Evolutionary conservation across 2,113 vertebrate genomes (phyloP).

Genomic region (Ramphastos sulfuratus): DNA sequence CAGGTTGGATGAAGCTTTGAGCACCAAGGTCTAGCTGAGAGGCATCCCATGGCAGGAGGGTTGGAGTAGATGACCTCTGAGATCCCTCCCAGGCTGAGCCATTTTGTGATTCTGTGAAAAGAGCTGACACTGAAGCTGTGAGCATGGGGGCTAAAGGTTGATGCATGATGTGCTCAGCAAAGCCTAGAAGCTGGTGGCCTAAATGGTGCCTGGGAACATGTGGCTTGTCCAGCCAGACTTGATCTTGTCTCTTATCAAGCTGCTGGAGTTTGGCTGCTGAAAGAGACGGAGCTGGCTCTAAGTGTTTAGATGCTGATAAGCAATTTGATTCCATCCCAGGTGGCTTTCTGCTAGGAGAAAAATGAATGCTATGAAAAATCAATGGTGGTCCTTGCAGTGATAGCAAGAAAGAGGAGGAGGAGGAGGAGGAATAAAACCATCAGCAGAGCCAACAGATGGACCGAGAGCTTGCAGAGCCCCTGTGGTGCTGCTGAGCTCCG

Average conservation of each 20-base stretch:
- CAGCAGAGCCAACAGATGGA: fast-evolving
- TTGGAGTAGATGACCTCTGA: no score
- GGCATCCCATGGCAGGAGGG: no score
- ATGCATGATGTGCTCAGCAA: background rate
- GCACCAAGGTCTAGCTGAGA: no score
- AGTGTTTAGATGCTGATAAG: background rate
- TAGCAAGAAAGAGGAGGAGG: background rate
- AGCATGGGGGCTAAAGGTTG: background rate
- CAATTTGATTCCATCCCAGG: slow-evolving; percentile 7
- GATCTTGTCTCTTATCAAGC: background rate
- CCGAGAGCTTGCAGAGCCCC: fast-evolving
- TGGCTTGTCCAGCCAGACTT: background rate
- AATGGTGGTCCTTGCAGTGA: background rate
- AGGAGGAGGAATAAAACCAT: background rate
- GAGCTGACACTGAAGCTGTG: fast-evolving
- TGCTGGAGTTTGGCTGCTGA: background rate
- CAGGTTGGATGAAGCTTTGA: no score
- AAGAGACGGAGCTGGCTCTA: background rate
- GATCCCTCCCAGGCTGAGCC: no score
- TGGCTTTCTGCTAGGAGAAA: background rate
- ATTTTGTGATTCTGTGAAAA: no score
- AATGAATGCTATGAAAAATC: background rate
- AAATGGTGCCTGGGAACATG: background rate
- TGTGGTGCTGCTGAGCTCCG: background rate
- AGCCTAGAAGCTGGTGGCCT: background rate